Base-by-base conservation (phyloP, 2,888 invertebrate genomes). In the Meloe dianella region DNA sequence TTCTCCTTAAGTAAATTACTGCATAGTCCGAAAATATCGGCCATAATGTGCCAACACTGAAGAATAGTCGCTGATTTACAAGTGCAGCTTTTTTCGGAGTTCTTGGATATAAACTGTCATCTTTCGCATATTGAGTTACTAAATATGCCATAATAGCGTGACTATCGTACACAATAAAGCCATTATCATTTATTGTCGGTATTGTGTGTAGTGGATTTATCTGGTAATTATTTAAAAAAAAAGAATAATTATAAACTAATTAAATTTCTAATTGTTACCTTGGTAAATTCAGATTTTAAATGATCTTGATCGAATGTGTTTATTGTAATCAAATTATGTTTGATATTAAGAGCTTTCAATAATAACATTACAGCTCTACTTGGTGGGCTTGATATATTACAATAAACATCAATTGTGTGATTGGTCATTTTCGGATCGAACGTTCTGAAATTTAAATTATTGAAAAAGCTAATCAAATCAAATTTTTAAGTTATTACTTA, bases 121-220 rank as follows among this genome's bases (percentile, higher is more conserved):
- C 87, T 67, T 88, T 88, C 1, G 86, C 89, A 69, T 91, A 92
- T 58, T 90, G 87, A 69, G 89, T 88, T 9, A 84, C 89, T 70
- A 92, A 80, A 78, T 92, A 92, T 6, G 86, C 81, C 84, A 89
- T 84, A 58, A 92, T 91, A 0, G 90, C 90, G 22, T 90, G 90
- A 74, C 91, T 91, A 81, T 92, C 92, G 86, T 88, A 90, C 61
- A 92, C 79, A 72, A 86, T 85, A 72, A 91, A 90, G 47, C 91
- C 92, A 75, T 88, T 87, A 77, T 92, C 92, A 74, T 90, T 87
- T 77, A 93, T 86, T 0, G 91, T 90, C 2, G 27, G 27, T 27
- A 27, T 27, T 27, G 27, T 27, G 27, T 27, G 27, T 27, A 27
- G 4, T 27, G 27, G 27, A 27, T 27, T 27, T 4, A 27, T 27